Percentiles rank a stretch among this genome's conserved stretches.
Conservation (phyloP, 2,888 invertebrate genomes). For the Zygogramma bicolorata region DNA sequence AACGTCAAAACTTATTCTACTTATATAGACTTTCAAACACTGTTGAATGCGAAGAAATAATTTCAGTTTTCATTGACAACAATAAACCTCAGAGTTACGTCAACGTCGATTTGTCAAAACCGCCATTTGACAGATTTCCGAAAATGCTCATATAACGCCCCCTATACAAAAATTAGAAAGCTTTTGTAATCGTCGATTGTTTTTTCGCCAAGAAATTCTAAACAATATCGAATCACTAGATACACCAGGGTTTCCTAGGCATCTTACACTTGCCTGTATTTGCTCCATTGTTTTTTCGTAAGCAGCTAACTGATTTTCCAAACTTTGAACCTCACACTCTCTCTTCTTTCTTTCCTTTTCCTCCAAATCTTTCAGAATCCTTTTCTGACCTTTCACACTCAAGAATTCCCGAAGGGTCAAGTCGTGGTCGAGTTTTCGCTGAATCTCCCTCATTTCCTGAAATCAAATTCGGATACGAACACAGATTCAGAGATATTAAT, state of each 20-base stretch:
- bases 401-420: slow-evolving; percentile 87
- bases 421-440: slow-evolving; percentile 87
- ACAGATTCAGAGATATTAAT: neutral
- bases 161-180: too few species aligned
- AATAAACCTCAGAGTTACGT: too few species aligned
- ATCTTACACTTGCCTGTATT: slow-evolving; percentile 71
- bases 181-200: too few species aligned
- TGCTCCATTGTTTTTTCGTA: slow-evolving; percentile 82
- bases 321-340: slow-evolving; percentile 75
- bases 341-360: slow-evolving; percentile 80
- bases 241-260: neutral
- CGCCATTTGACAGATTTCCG: too few species aligned
- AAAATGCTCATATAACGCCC: too few species aligned
- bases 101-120: too few species aligned
- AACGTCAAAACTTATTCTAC: too few species aligned
- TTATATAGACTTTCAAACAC: too few species aligned
- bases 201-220: too few species aligned
- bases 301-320: slow-evolving; percentile 78
- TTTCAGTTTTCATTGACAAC: too few species aligned
- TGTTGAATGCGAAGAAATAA: too few species aligned
- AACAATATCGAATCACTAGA: too few species aligned
- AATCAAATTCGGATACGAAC: slow-evolving; percentile 26
- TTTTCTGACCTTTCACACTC: slow-evolving; percentile 84
- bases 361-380: slow-evolving; percentile 80
- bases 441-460: slow-evolving; percentile 88